Evolutionary conservation across 2,888 invertebrate genomes (phyloP).

Genomic region (Hyles lineata): DNA sequence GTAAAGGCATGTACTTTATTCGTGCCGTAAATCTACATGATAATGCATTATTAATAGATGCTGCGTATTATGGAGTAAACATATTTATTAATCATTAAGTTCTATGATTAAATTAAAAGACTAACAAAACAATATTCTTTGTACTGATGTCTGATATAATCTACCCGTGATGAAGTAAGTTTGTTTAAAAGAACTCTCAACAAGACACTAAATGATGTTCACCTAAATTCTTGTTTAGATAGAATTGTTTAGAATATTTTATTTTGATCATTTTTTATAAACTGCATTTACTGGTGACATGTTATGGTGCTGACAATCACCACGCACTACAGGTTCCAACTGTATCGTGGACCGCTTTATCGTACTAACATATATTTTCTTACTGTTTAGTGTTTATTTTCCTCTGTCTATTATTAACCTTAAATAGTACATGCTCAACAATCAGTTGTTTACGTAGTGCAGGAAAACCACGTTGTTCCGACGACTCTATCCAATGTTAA

Average conservation of each 20-base stretch:
- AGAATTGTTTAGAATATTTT: too few relatives aligned
- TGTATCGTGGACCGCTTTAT: too few relatives aligned
- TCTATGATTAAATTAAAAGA: slow-evolving; percentile 33
- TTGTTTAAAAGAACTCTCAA: not conserved
- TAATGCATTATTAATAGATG: slow-evolving; percentile 27
- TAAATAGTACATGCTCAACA: slow-evolving; percentile 28
- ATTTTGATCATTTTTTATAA: too few relatives aligned
- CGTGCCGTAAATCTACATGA: slow-evolving; percentile 21
- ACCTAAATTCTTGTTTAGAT: too few relatives aligned
- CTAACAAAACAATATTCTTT: not conserved
- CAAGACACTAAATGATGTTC: too few relatives aligned
- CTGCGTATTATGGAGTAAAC: slow-evolving; percentile 13
- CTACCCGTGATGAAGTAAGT: too few relatives aligned
- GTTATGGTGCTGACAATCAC: too few relatives aligned
- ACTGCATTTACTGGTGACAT: too few relatives aligned
- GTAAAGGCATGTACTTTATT: slow-evolving; percentile 20
- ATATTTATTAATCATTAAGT: slow-evolving; percentile 24
- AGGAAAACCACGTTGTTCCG: slow-evolving; percentile 55
- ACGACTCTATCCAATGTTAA: not conserved
- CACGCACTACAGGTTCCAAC: too few relatives aligned
- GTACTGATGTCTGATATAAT: not conserved
- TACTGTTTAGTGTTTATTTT: not conserved
- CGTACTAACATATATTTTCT: too few relatives aligned
- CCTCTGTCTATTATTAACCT: not conserved
- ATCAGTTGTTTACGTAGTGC: slow-evolving; percentile 60